phyloP scores from a whole-genome alignment of 2,797 vertebrate genomes.

The Gobionotothen gibberifrons region DNA sequence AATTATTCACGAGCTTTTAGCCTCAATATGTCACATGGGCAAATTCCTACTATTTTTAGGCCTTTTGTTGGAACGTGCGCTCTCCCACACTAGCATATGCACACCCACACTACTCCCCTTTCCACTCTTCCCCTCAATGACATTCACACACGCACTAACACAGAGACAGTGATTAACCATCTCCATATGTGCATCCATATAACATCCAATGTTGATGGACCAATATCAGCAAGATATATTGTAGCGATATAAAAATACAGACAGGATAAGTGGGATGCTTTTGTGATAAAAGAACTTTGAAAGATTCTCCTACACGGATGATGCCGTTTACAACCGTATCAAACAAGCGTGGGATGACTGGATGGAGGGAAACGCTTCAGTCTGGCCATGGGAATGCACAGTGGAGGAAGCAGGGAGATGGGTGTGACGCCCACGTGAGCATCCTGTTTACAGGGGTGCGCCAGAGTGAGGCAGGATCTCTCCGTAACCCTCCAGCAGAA shows the following conservation, averaged over 20 bases:
- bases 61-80: slow-evolving; percentile 73
- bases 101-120: slow-evolving; percentile 34
- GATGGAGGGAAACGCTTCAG: slow-evolving; percentile 32
- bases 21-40: slow-evolving; percentile 82
- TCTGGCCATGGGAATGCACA: slow-evolving; percentile 53
- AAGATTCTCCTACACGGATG: slow-evolving; percentile 37
- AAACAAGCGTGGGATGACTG: slow-evolving; percentile 43
- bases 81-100: slow-evolving; percentile 65
- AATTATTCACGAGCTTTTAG: slow-evolving; percentile 85
- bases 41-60: slow-evolving; percentile 82
- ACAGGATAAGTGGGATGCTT: slow-evolving; percentile 52
- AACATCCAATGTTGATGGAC: slow-evolving; percentile 42
- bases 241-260: slow-evolving; percentile 50
- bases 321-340: slow-evolving; percentile 49
- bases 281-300: slow-evolving; percentile 46
- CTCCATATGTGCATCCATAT: slow-evolving; percentile 60
- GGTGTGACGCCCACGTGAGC: slow-evolving; percentile 65
- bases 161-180: slow-evolving; percentile 67
- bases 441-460: slow-evolving; percentile 75
- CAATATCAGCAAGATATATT: slow-evolving; percentile 41
- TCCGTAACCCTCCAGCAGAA: slow-evolving; percentile 20
- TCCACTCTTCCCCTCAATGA: slow-evolving; percentile 37
- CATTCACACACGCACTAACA: slow-evolving; percentile 36
- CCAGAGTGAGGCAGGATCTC: slow-evolving; percentile 34
- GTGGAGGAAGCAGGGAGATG: slow-evolving; percentile 54